Evolutionary conservation across 2,113 vertebrate genomes (phyloP).

Genomic region (Cryptotis parvus): DNA sequence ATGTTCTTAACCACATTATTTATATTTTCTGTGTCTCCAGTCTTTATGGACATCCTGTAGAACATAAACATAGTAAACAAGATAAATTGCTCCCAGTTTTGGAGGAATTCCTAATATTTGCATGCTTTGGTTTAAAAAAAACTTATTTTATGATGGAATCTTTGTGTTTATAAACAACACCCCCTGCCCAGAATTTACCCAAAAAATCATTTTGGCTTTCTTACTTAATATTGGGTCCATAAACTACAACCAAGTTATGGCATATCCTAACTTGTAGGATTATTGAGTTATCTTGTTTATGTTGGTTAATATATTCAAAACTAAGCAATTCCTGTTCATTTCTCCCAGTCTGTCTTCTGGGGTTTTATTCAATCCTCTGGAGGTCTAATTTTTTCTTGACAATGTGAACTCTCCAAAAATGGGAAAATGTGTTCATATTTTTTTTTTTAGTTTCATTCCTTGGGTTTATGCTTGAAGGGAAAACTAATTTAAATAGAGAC

Average conservation of each 20-base stretch:
- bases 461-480: background rate
- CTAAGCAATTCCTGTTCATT: conserved; percentile 5
- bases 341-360: conserved; percentile 28
- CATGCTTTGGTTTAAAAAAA: conserved; percentile 4
- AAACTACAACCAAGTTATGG: conserved; percentile 63
- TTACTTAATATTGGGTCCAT: conserved; percentile 65
- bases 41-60: conserved; percentile 47
- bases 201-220: conserved; percentile 75
- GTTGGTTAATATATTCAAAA: conserved; percentile 49
- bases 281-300: conserved; percentile 65
- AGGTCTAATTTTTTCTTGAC: conserved; percentile 33
- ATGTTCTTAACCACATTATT: conserved; percentile 61
- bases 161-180: conserved; percentile 76
- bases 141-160: conserved; percentile 69
- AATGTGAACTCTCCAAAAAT: conserved; percentile 11
- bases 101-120: conserved; percentile 62
- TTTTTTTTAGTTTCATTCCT: background rate
- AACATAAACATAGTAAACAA: conserved; percentile 59
- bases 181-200: conserved; percentile 60
- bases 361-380: conserved; percentile 48
- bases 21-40: conserved; percentile 60
- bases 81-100: conserved; percentile 66
- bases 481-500: background rate
- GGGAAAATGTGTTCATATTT: conserved; percentile 19
- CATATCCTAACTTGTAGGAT: conserved; percentile 27